Evolutionary conservation across 2,888 invertebrate species (phyloP).

Genomic region (Tribolium freemani): DNA sequence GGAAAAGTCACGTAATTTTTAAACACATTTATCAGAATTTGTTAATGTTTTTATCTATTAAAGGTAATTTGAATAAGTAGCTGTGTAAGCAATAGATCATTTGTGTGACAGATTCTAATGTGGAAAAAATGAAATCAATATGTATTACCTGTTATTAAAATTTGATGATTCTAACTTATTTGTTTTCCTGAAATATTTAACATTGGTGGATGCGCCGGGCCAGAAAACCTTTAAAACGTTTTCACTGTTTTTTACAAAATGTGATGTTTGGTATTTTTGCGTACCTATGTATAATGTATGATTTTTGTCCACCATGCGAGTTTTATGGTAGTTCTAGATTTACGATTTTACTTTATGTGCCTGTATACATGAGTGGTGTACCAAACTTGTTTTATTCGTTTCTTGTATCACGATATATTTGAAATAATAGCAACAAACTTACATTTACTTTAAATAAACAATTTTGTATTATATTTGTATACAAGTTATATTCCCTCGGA

Average conservation of each 20-base stretch:
- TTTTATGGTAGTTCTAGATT: not conserved
- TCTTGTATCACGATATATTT: not conserved
- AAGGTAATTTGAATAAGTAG: no score
- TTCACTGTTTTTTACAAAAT: not conserved
- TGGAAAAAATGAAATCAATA: no score
- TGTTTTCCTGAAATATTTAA: no score
- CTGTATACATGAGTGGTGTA: not conserved
- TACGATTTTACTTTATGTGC: not conserved
- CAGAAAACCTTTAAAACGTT: not conserved
- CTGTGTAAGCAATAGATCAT: no score
- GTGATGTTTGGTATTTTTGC: not conserved
- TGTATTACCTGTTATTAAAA: no score
- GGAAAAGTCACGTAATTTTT: no score
- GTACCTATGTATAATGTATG: not conserved
- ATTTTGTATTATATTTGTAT: not conserved
- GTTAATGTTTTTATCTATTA: no score
- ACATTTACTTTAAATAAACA: not conserved
- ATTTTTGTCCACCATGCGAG: not conserved
- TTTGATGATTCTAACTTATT: no score
- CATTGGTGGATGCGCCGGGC: not conserved
- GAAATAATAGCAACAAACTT: not conserved
- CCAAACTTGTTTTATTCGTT: not conserved
- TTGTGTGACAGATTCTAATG: no score
- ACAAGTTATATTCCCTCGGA: not conserved
- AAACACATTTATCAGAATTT: no score